Conservation (phyloP, 2,888 invertebrate genomes). For the Heliconius erato region DNA sequence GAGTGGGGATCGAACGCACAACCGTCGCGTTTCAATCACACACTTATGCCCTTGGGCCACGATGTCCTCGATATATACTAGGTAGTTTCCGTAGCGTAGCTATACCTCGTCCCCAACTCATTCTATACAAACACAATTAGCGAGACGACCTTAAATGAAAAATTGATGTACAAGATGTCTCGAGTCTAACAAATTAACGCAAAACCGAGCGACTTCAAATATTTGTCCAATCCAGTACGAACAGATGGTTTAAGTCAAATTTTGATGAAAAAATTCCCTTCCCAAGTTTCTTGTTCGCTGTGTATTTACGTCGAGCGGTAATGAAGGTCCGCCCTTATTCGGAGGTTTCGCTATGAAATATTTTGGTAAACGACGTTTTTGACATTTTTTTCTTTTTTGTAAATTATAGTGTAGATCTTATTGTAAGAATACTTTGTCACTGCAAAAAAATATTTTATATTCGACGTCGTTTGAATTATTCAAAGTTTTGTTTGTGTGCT, state of each 20-base stretch:
- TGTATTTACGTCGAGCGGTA: slow-evolving; percentile 53
- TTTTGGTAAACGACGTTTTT: slow-evolving; percentile 18
- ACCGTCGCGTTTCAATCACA: too few relatives aligned
- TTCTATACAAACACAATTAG: slow-evolving; percentile 37
- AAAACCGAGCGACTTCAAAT: slow-evolving; percentile 65
- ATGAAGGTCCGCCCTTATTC: slow-evolving; percentile 42
- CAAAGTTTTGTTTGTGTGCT: not conserved
- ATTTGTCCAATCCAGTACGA: slow-evolving; percentile 72
- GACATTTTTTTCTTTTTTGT: slow-evolving; percentile 16
- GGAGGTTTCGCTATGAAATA: slow-evolving; percentile 22
- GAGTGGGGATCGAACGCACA: too few relatives aligned
- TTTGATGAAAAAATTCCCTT: slow-evolving; percentile 76
- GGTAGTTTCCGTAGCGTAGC: not conserved
- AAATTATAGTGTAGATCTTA: slow-evolving; percentile 23
- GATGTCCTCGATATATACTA: not conserved
- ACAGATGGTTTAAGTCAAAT: slow-evolving; percentile 79
- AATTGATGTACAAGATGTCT: slow-evolving; percentile 39
- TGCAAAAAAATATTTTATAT: not conserved
- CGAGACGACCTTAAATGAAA: slow-evolving; percentile 37
- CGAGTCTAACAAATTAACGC: slow-evolving; percentile 62
- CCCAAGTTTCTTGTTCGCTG: slow-evolving; percentile 57
- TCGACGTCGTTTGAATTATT: slow-evolving; percentile 13
- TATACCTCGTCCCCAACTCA: not conserved
- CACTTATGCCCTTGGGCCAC: too few relatives aligned
- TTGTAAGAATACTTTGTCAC: slow-evolving; percentile 1